Evolutionary conservation across 2,888 invertebrate genomes (phyloP), one percentile per base, ranked within the genome.

Genomic region (Patella pellucida): DNA sequence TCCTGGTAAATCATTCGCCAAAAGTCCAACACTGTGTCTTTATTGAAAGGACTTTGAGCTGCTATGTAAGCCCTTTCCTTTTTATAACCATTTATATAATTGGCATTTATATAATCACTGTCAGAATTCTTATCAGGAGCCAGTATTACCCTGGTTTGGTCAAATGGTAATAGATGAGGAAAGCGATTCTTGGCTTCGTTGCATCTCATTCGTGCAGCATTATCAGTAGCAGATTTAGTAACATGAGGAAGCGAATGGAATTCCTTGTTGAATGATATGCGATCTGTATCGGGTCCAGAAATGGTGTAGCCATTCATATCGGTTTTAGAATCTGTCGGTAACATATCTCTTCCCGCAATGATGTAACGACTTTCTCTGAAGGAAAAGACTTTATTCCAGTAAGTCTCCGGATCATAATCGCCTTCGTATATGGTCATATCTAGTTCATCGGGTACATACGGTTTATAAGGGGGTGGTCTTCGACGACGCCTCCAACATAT

Each of bases 1-100:
- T 91, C 89, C 79, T 92, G 92, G 86, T 90, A 91, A 19, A 93
- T 87, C 91, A 93, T 91, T 19, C 91, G 81, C 92, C 92, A 92
- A 79, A 93, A 92, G 79, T 92, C 92, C 16, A 83, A 83, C 14
- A 91, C 87, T 0, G 92, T 92, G 12, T 88, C 87, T 11, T 91
- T 90, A 72, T 89, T 87, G 81, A 87, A 90, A 0, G 91, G 91
- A 75, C 92, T 92, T 84, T 92, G 92, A 1, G 92, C 91, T 3
- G 92, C 92, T 74, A 93, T 92, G 83, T 92, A 93, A 15, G 88
- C 88, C 69, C 89, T 89, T 50, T 86, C 80, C n/a, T 86, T 86
- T 71, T 89, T 88, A 86, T 91, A 92, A 15, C 92, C 92, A 52
- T 86, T 80, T 9, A 87, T 78, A 71, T 81, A 85, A 71, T 81